Evolutionary conservation across 2,888 invertebrate genomes (phyloP), one percentile per base, ranked within the genome.

Genomic region (Euphydryas editha): DNA sequence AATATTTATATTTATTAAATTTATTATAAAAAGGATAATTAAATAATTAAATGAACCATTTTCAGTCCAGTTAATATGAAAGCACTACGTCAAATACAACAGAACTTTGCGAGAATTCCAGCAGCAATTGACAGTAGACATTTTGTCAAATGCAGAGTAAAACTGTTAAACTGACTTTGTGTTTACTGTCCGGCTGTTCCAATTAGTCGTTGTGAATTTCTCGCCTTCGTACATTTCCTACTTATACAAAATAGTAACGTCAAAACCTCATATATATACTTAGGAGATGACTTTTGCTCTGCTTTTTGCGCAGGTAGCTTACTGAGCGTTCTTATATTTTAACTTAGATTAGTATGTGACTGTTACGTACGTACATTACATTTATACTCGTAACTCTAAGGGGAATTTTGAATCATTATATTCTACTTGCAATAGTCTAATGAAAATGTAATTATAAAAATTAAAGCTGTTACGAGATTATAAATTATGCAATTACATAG

Each of bases 131-230:
- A 71, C 64, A 51, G 67, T 62, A 57, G 56, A 64, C 68, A 68
- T 69, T 68, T 71, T 71, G 70, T 69, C 66, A 69, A 56, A 66
- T 66, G 59, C 63, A 66, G 55, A 58, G 62, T 49, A 55, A 46
- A 46, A 51, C 62, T 47, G 67, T 62, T 67, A 36, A 46, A 68
- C 57, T 54, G 68, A 58, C 68, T 65, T 55, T 55, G 46, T 68
- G 65, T 70, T 70, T 70, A 58, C 64, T 66, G 59, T 59, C 61
- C 56, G 39, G 61, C 57, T 62, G 61, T 21, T 66, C 55, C 62
- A 61, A 64, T 70, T 66, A 56, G 59, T 63, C 46, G 17, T 36
- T 49, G 21, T 20, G 55, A 58, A 59, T 39, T 47, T 51, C 55
- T 44, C 17, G 17, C 17, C 49, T 51, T 20, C 36, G 20, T 44